Evolutionary conservation across 1,140 invertebrate genomes (phyloP).

Genomic region (Drosophila oshimai): DNA sequence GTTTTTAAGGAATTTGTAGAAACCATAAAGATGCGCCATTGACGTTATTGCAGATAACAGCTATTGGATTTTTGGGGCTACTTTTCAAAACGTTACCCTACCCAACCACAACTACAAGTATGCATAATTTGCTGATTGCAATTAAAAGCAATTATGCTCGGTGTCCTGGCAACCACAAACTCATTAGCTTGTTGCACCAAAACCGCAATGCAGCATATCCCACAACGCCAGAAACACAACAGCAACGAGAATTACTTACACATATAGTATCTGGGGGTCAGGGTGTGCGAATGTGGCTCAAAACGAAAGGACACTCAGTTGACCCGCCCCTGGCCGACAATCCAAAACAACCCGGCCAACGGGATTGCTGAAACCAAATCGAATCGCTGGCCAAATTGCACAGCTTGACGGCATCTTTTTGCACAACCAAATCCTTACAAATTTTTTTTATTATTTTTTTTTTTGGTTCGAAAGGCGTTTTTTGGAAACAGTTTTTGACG

Average conservation of each 20-base stretch:
- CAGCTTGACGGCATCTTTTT: slow-evolving; percentile 51
- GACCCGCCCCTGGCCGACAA: background rate
- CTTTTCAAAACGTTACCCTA: background rate
- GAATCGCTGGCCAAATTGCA: slow-evolving; percentile 46
- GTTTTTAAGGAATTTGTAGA: no score
- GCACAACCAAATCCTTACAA: background rate
- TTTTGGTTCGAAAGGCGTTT: background rate
- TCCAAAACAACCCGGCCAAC: background rate
- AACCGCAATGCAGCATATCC: slow-evolving; percentile 73
- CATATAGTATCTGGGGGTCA: background rate
- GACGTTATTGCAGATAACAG: background rate
- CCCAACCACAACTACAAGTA: slow-evolving; percentile 49
- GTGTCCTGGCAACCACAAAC: slow-evolving; percentile 72
- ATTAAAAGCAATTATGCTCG: slow-evolving; percentile 79
- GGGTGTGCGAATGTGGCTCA: background rate
- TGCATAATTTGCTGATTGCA: slow-evolving; percentile 77
- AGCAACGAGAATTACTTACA: slow-evolving; percentile 41
- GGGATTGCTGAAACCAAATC: slow-evolving; percentile 43
- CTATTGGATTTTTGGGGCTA: background rate
- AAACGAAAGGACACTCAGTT: slow-evolving; percentile 34
- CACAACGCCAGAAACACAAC: slow-evolving; percentile 36
- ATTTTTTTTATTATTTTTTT: background rate
- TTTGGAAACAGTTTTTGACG: slow-evolving; percentile 56
- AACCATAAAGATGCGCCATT: background rate
- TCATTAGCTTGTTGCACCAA: slow-evolving; percentile 77